These are phyloP conservation scores for Trinorchestia longiramus DNA, from an alignment of 1,140 invertebrate genomes.

Conservation along the genomic window DNA sequence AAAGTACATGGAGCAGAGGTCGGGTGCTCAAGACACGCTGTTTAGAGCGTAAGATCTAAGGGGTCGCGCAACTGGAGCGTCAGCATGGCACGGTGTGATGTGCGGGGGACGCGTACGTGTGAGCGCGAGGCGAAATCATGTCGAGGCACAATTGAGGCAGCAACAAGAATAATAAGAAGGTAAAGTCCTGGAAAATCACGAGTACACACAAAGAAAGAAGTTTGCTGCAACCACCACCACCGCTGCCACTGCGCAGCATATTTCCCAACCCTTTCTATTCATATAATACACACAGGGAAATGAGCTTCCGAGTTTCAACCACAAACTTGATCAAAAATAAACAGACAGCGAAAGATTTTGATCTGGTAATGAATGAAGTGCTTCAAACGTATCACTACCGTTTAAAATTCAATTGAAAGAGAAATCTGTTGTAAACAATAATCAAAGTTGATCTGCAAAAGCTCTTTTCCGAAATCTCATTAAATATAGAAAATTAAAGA, in stretches of 20 bases:
- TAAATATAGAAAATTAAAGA: background rate
- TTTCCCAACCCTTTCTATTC: background rate
- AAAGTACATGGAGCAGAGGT: too few relatives aligned
- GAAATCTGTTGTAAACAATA: background rate
- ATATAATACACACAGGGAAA: conserved; percentile 18
- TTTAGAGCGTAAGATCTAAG: too few relatives aligned
- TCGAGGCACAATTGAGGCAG: background rate
- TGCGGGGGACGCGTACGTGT: background rate
- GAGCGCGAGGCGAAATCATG: background rate
- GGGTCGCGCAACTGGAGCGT: too few relatives aligned
- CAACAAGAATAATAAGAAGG: background rate
- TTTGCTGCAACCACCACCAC: conserved; percentile 48
- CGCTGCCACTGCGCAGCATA: conserved; percentile 42
- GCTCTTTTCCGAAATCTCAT: background rate
- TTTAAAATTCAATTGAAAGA: background rate
- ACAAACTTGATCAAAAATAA: background rate
- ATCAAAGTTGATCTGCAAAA: background rate
- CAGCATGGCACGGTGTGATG: too few relatives aligned
- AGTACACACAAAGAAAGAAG: background rate
- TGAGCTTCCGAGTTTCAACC: background rate
- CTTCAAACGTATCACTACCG: background rate
- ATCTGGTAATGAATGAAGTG: background rate
- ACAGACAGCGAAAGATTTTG: background rate
- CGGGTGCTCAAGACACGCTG: too few relatives aligned
- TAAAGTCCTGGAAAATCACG: conserved; percentile 16